Percentiles rank a stretch among this genome's conserved stretches.
These are phyloP conservation scores for Marmota monax DNA, from an alignment of 2,113 vertebrate genomes.

Conservation along the genomic window DNA sequence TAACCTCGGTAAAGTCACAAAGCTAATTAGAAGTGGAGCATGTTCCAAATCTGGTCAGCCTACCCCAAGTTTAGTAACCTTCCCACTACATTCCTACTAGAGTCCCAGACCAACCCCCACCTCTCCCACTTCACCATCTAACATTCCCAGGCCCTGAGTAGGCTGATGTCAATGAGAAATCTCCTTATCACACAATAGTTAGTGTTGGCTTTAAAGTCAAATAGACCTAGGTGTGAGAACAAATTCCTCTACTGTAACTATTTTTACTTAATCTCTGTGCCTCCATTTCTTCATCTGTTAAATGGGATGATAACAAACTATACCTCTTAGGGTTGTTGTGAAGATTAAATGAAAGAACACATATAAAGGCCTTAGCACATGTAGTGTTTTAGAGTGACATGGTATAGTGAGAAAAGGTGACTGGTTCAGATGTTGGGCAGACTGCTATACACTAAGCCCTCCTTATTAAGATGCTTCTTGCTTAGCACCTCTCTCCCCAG, in stretches of 20 bases:
- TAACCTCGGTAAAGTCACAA: not conserved
- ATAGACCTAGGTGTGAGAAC: not conserved
- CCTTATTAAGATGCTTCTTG: not conserved
- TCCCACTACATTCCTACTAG: not conserved
- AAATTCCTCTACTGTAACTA: not conserved
- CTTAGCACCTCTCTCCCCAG: not conserved
- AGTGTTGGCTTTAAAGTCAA: not conserved
- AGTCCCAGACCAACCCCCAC: not conserved
- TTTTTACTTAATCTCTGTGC: not conserved
- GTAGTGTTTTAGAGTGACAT: accelerated
- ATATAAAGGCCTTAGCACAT: not conserved
- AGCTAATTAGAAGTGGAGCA: accelerated
- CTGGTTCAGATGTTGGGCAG: not conserved
- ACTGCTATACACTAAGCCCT: not conserved
- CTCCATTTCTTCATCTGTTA: not conserved
- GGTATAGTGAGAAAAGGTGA: not conserved
- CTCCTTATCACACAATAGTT: not conserved
- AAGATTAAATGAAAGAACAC: not conserved
- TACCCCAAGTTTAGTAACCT: not conserved
- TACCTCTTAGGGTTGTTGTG: no score
- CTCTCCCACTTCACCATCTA: no score
- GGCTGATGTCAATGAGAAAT: not conserved
- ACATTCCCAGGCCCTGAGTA: no score
- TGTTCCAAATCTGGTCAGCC: no score
- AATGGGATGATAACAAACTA: not conserved